Conservation (phyloP, 2,797 vertebrate species). For the Pseudocheirus occidentalis region DNA sequence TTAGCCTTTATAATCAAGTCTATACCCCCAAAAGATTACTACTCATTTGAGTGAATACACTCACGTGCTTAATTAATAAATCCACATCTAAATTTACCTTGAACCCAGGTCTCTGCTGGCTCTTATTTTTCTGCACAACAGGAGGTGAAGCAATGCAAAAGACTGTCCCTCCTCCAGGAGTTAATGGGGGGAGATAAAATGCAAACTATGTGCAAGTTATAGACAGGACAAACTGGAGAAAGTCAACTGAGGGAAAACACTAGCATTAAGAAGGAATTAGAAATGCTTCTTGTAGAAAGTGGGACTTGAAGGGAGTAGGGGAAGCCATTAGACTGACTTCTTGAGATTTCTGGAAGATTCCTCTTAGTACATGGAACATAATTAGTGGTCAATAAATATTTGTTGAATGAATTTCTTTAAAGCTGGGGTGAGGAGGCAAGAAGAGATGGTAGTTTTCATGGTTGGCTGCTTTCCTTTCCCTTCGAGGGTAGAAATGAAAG, state of each 20-base stretch:
- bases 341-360: conserved; percentile 30
- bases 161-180: background rate
- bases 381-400: background rate
- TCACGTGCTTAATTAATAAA: too few relatives aligned
- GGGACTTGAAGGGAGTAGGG: background rate
- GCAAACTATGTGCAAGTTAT: background rate
- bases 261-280: background rate
- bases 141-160: background rate
- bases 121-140: too few relatives aligned
- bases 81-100: too few relatives aligned
- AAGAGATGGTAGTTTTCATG: conserved; percentile 45
- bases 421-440: too few relatives aligned
- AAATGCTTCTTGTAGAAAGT: background rate
- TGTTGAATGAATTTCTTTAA: background rate
- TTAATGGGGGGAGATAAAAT: background rate
- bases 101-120: too few relatives aligned
- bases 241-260: background rate
- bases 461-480: conserved; percentile 30
- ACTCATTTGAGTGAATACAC: too few relatives aligned
- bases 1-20: too few relatives aligned
- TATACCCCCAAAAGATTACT: too few relatives aligned
- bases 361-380: background rate
- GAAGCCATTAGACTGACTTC: background rate
- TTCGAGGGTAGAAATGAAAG: conserved; percentile 34
- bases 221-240: background rate